Evolutionary conservation across 2,888 invertebrate species (phyloP).

Genomic region (Slavum lentiscoides): DNA sequence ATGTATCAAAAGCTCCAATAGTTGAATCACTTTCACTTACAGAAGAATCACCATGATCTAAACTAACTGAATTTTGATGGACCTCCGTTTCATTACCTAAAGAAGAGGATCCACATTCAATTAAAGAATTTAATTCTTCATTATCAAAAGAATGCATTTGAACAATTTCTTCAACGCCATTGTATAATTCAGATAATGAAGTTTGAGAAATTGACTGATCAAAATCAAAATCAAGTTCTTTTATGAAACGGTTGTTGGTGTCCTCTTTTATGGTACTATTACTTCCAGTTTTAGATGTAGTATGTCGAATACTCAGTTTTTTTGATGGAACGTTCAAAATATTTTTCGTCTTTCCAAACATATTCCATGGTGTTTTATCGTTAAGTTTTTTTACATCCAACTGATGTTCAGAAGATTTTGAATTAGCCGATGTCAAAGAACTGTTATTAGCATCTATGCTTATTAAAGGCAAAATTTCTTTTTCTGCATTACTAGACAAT

Average conservation of each 20-base stretch:
- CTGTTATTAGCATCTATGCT: not conserved
- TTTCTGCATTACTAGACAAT: not conserved
- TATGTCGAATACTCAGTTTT: not conserved
- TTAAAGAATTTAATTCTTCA: constrained; percentile 40
- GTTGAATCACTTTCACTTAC: constrained; percentile 26
- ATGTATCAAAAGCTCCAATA: constrained; percentile 39
- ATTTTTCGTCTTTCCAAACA: constrained; percentile 4
- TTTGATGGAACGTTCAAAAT: not conserved
- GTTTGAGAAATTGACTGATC: constrained; percentile 38
- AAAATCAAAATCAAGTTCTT: constrained; percentile 45
- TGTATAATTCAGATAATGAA: constrained; percentile 40
- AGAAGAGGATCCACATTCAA: constrained; percentile 16
- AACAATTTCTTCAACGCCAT: constrained; percentile 45
- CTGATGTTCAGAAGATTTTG: not conserved
- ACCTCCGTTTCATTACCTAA: constrained; percentile 18
- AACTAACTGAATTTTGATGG: not conserved
- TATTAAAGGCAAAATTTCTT: not conserved
- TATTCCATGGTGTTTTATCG: not conserved
- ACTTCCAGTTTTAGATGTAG: not conserved
- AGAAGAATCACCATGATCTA: constrained; percentile 31
- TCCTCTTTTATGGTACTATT: not conserved
- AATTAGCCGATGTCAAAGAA: not conserved
- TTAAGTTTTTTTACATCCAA: not conserved
- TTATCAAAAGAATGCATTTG: constrained; percentile 46
- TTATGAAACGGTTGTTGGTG: constrained; percentile 11